A percentile compares a stretch with the other conserved stretches of the same genome.
Conservation (phyloP, 2,888 invertebrate species). For the Tuberolachnus salignus region DNA sequence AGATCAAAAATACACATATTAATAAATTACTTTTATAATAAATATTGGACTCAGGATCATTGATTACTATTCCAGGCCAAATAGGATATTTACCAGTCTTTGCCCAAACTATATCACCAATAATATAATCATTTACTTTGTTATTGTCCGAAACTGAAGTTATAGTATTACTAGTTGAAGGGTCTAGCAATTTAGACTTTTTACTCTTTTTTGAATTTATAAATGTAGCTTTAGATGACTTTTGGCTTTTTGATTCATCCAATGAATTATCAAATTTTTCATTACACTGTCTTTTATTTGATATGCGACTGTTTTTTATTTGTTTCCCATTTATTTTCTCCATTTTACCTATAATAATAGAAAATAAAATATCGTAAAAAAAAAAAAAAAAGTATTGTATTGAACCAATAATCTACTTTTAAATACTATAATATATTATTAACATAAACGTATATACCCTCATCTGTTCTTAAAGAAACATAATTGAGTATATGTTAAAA, state of each 20-base stretch:
- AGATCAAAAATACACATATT: background rate
- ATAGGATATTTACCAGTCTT: slow-evolving; percentile 34
- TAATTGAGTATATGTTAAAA: too few species aligned
- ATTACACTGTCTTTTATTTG: slow-evolving; percentile 1
- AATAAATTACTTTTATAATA: slow-evolving; percentile 22
- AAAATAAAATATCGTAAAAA: too few species aligned
- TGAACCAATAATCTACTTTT: too few species aligned
- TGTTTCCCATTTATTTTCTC: background rate
- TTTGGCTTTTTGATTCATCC: too few species aligned
- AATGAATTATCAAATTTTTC: background rate
- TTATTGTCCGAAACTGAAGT: too few species aligned
- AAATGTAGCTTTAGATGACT: background rate
- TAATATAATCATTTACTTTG: background rate
- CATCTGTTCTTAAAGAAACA: too few species aligned
- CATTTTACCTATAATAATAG: slow-evolving; percentile 5
- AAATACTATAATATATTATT: background rate
- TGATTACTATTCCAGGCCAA: slow-evolving; percentile 38
- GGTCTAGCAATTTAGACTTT: background rate
- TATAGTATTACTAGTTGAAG: background rate
- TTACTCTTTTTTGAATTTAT: background rate
- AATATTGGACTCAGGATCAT: slow-evolving; percentile 8
- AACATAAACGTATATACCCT: background rate
- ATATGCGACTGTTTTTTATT: slow-evolving; percentile 8
- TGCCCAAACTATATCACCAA: slow-evolving; percentile 50
- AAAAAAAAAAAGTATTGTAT: too few species aligned